Percentiles rank a stretch among this genome's conserved stretches.
Evolutionary conservation across 2,888 invertebrate genomes (phyloP).

Genomic region (Drosophila anomelani): DNA sequence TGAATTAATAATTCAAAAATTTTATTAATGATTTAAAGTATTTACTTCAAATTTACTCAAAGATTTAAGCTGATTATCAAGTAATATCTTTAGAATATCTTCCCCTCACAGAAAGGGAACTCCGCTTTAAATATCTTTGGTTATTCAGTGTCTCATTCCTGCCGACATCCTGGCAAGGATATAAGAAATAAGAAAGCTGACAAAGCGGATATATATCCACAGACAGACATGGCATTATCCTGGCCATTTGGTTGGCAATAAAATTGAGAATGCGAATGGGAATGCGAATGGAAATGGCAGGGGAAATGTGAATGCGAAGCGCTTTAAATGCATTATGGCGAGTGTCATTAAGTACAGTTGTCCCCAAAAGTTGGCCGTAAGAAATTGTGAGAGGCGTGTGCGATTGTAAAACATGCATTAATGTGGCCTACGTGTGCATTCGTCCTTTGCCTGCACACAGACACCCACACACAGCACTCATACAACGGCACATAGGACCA

Average conservation of each 20-base stretch:
- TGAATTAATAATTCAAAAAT: background rate
- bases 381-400: slow-evolving; percentile 49
- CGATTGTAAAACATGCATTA: slow-evolving; percentile 67
- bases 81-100: background rate
- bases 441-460: slow-evolving; percentile 28
- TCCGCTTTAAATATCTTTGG: slow-evolving; percentile 14
- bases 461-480: slow-evolving; percentile 2
- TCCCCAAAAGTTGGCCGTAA: slow-evolving; percentile 40
- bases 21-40: background rate
- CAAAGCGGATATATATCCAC: slow-evolving; percentile 4
- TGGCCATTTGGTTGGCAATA: slow-evolving; percentile 34
- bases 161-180: slow-evolving; percentile 5
- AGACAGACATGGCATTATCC: slow-evolving; percentile 16
- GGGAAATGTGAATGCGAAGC: slow-evolving; percentile 10
- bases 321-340: slow-evolving; percentile 61
- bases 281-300: slow-evolving; percentile 25
- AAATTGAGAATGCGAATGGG: slow-evolving; percentile 46
- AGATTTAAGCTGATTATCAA: background rate
- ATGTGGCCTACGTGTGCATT: slow-evolving; percentile 59
- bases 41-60: no score
- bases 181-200: slow-evolving; percentile 1
- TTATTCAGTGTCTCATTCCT: slow-evolving; percentile 3
- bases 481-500: slow-evolving; percentile 34
- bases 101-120: background rate
- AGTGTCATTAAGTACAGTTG: slow-evolving; percentile 50